Base-by-base conservation (phyloP, 2,113 vertebrate species). In the Hippoglossus stenolepis region DNA sequence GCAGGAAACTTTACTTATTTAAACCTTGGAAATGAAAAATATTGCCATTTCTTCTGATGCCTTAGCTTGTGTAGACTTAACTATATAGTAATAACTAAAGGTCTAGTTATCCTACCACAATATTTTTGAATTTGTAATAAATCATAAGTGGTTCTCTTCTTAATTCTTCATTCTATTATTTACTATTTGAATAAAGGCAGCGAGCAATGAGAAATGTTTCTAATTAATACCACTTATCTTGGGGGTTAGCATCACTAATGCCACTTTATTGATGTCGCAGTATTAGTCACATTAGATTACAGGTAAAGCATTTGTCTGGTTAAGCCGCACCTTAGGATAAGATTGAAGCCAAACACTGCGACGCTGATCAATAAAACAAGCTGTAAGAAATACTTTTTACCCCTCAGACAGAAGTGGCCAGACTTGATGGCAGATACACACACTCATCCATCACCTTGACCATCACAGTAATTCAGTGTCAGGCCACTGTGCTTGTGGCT, bases 391-490 rank as follows among this genome's bases (percentile, higher is more conserved):
- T 51, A 51, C 18, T 51, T 15, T 51, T 6, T 51, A 5, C 18
- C 51, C 20, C 51, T 9, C 9, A 9, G 20, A 54, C 20, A 54
- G 2, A n/a, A 54, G 51, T 54, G 0, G 51, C 51, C 51, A 54
- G 18, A 54, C n/a, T 7, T 15, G 20, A 54, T n/a, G 51, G 51
- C 51, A n/a, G 51, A 54, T 54, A n/a, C 51, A 54, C 51, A 54
- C 51, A 54, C 51, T 54, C 51, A 54, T 54, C 51, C 18, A 54
- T 54, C 51, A 54, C 51, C 51, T 51, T 51, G 47, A 51, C 47
- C 51, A 54, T 54, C 51, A 54, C 51, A 54, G 51, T 54, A 54
- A 54, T 54, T 54, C 51, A 54, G 18, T n/a, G 51, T n/a, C 51
- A 3, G 51, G 20, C 51, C 51, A 7, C 14, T 21, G 51, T 20